phyloP scores from a whole-genome alignment of 1,140 invertebrate genomes.

The Phymorhynchus buccinoides region DNA sequence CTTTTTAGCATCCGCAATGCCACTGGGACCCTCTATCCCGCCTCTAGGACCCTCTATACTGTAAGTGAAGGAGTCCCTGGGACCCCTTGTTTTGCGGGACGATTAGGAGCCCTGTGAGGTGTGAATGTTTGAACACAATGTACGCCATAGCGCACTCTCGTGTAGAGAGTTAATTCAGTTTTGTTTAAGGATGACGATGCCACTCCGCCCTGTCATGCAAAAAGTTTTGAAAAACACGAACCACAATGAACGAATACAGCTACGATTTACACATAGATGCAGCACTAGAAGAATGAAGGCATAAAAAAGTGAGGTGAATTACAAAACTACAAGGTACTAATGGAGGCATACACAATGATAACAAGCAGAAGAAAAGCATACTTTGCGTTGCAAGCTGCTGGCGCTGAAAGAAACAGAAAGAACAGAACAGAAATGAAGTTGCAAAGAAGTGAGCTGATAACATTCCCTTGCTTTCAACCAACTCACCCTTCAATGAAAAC shows the following conservation, averaged over 20 bases:
- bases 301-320: background rate
- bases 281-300: background rate
- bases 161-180: no score
- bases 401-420: constrained; percentile 37
- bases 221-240: background rate
- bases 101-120: no score
- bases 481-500: constrained; percentile 8
- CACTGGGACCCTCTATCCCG: no score
- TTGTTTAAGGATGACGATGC: background rate
- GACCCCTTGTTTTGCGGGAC: no score
- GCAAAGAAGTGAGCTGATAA: background rate
- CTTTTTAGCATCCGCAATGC: no score
- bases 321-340: background rate
- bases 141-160: no score
- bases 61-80: no score
- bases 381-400: constrained; percentile 38
- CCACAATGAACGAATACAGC: background rate
- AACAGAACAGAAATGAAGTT: background rate
- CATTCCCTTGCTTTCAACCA: background rate
- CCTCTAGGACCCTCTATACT: no score
- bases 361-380: constrained; percentile 35
- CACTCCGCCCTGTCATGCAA: background rate
- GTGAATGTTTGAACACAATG: no score
- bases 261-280: background rate
- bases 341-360: background rate